Conservation (phyloP, 2,113 vertebrate genomes). For the Elachura formosa region DNA sequence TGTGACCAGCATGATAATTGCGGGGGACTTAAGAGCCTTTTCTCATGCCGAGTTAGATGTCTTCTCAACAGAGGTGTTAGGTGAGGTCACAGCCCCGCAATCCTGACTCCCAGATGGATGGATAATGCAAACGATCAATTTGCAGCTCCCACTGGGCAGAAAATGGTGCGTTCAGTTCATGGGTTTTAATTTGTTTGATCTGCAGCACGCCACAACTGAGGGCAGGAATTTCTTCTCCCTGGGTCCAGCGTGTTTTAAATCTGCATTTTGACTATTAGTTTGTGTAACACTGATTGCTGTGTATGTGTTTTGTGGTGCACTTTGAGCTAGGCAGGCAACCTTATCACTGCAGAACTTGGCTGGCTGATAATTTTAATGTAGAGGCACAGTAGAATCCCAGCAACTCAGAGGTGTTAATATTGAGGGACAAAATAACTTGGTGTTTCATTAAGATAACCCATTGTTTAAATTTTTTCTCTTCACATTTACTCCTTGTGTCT, state of each 20-base stretch:
- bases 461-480: not conserved
- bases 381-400: not conserved
- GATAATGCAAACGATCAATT: not conserved
- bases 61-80: not conserved
- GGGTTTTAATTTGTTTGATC: slow-evolving; percentile 1
- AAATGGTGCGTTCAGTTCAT: not conserved
- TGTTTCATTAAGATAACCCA: not conserved
- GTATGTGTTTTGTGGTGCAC: fast-evolving
- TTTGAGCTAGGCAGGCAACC: not conserved
- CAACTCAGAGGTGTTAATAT: not conserved
- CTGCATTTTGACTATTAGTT: fast-evolving
- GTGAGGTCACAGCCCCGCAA: not conserved
- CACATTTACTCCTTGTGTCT: not conserved
- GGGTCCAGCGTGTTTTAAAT: fast-evolving
- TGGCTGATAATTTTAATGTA: not conserved
- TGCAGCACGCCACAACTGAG: fast-evolving
- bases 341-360: not conserved
- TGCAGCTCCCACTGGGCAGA: not conserved
- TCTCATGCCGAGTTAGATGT: not conserved
- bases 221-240: not conserved
- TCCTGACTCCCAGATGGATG: not conserved
- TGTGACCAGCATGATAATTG: slow-evolving; percentile 20
- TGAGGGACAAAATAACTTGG: not conserved
- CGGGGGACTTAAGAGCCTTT: not conserved
- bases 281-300: not conserved